A percentile compares a stretch with the other conserved stretches of the same genome.
Evolutionary conservation across 1,140 invertebrate genomes (phyloP).

Genomic region (Acromyrmex heyeri): DNA sequence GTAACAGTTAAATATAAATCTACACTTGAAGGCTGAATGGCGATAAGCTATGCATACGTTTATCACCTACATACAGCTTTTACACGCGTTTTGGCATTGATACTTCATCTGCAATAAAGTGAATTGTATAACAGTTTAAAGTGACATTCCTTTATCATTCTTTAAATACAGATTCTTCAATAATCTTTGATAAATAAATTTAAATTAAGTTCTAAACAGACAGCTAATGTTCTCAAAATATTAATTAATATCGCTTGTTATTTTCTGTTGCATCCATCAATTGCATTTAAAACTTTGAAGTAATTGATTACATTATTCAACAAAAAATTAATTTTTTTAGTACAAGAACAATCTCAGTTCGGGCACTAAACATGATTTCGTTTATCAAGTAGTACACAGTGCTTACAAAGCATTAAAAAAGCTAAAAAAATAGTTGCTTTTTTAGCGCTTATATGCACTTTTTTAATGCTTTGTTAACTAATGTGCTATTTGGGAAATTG

Average conservation of each 20-base stretch:
- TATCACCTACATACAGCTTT: not conserved
- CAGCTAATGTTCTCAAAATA: not conserved
- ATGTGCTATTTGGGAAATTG: too few species aligned
- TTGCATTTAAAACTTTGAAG: too few species aligned
- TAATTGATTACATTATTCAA: too few species aligned
- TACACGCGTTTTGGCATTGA: slow-evolving; percentile 25
- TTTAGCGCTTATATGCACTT: too few species aligned
- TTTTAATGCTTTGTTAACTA: too few species aligned
- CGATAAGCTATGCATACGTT: slow-evolving; percentile 25
- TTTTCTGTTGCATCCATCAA: too few species aligned
- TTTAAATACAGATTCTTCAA: not conserved
- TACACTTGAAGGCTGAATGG: slow-evolving; percentile 44
- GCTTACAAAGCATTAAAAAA: too few species aligned
- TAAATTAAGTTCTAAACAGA: not conserved
- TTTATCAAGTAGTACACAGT: too few species aligned
- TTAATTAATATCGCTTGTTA: not conserved
- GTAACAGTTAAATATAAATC: slow-evolving; percentile 41
- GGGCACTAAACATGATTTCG: too few species aligned
- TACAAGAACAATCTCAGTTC: too few species aligned
- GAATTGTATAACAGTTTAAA: not conserved
- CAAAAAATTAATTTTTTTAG: too few species aligned
- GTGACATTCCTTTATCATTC: not conserved
- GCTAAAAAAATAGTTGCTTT: too few species aligned
- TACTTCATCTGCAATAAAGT: not conserved
- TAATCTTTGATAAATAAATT: not conserved